phyloP scores from a whole-genome alignment of 2,888 invertebrate species.

The Drosophila longiperda region DNA sequence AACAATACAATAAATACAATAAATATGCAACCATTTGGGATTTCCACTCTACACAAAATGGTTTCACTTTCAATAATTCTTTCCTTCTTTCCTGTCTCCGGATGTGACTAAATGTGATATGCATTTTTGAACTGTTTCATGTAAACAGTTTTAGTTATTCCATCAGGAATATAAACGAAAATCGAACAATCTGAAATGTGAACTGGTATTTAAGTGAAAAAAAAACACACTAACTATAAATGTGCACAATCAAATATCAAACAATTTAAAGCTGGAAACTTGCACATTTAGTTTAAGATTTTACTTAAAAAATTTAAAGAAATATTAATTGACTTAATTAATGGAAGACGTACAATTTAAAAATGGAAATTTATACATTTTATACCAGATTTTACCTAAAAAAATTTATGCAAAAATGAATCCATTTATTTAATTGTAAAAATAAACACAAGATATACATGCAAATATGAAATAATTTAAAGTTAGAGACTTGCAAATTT shows the following conservation, averaged over 20 bases:
- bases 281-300: too few relatives aligned
- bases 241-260: background rate
- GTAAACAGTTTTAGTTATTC: slow-evolving; percentile 9
- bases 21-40: slow-evolving; percentile 15
- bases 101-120: slow-evolving; percentile 20
- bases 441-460: too few relatives aligned
- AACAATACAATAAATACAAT: background rate
- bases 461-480: too few relatives aligned
- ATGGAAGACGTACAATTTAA: too few relatives aligned
- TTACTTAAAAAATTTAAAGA: too few relatives aligned
- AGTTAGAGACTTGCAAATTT: too few relatives aligned
- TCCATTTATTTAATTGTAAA: too few relatives aligned
- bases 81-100: slow-evolving; percentile 19
- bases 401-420: too few relatives aligned
- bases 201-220: background rate
- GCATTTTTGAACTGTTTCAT: background rate
- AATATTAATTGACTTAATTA: too few relatives aligned
- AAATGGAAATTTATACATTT: too few relatives aligned
- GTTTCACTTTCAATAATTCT: slow-evolving; percentile 13
- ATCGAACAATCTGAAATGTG: background rate
- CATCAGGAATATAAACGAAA: background rate
- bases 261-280: too few relatives aligned
- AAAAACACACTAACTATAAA: background rate
- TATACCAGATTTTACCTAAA: too few relatives aligned
- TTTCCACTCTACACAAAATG: background rate